These are phyloP conservation scores for Todiramphus saurophagus DNA, from an alignment of 2,113 vertebrate genomes.

Conservation along the genomic window DNA sequence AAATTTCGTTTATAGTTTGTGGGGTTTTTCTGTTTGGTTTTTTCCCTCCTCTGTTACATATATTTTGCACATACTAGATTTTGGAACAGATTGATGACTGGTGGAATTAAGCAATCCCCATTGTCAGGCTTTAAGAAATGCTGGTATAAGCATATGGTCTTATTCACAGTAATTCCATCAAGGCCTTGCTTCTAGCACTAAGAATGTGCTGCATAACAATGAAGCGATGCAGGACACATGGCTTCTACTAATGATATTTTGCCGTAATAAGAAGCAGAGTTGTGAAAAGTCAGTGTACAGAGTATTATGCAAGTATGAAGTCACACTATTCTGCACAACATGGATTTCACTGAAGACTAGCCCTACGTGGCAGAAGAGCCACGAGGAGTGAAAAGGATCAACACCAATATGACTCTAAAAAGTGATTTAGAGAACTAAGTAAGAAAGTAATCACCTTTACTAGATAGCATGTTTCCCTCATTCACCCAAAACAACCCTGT, in stretches of 20 bases:
- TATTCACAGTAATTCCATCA: neutral
- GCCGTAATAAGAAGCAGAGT: neutral
- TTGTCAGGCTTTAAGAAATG: neutral
- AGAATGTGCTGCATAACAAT: neutral
- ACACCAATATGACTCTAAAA: neutral
- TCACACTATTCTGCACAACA: neutral
- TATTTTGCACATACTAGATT: neutral
- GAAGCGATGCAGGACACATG: neutral
- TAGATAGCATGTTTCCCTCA: neutral
- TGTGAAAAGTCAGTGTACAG: neutral
- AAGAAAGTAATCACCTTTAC: neutral
- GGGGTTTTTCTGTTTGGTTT: neutral
- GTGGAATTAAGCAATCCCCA: neutral
- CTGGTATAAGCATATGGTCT: neutral
- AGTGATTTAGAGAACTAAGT: neutral
- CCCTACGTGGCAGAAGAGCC: neutral
- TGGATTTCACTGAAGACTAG: neutral
- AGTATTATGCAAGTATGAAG: neutral
- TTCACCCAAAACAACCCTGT: neutral
- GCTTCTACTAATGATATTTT: neutral
- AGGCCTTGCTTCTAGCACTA: neutral
- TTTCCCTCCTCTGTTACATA: neutral
- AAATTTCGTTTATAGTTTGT: neutral
- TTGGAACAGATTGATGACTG: neutral
- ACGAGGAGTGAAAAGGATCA: neutral